Evolutionary conservation across 2,113 vertebrate species (phyloP).

Genomic region (Acinonyx jubatus): DNA sequence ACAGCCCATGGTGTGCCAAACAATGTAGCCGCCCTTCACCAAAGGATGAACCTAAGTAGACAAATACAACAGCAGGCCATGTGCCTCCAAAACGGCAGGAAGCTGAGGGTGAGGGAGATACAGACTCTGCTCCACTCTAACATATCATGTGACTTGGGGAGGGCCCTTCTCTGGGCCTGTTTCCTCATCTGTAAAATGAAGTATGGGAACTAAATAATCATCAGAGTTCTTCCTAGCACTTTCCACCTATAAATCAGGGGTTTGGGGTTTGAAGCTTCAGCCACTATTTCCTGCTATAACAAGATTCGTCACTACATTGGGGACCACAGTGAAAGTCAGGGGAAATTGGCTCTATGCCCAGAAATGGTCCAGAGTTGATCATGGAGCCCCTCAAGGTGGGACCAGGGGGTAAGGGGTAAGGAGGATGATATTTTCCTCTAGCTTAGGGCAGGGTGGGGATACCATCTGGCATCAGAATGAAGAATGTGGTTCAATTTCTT

Average conservation of each 20-base stretch:
- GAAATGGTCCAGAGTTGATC: background rate
- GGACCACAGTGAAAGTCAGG: background rate
- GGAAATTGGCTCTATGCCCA: background rate
- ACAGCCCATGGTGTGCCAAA: background rate
- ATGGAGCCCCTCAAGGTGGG: fast-evolving
- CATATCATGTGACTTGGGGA: background rate
- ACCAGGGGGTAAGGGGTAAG: fast-evolving
- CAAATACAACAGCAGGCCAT: background rate
- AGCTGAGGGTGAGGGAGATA: background rate
- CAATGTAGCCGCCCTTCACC: background rate
- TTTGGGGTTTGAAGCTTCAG: background rate
- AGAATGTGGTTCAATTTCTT: background rate
- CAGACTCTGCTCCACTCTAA: background rate
- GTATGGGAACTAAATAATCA: background rate
- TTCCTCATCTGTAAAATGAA: background rate
- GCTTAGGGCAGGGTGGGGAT: background rate
- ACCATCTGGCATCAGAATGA: background rate
- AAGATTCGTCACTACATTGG: background rate
- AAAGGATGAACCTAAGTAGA: background rate
- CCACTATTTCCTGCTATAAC: background rate
- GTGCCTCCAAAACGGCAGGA: background rate
- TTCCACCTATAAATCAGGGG: background rate
- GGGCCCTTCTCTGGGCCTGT: background rate
- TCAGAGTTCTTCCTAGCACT: background rate
- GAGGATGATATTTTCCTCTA: background rate